Base-by-base conservation (phyloP, 2,888 invertebrate species). In the Coelopa pilipes region DNA sequence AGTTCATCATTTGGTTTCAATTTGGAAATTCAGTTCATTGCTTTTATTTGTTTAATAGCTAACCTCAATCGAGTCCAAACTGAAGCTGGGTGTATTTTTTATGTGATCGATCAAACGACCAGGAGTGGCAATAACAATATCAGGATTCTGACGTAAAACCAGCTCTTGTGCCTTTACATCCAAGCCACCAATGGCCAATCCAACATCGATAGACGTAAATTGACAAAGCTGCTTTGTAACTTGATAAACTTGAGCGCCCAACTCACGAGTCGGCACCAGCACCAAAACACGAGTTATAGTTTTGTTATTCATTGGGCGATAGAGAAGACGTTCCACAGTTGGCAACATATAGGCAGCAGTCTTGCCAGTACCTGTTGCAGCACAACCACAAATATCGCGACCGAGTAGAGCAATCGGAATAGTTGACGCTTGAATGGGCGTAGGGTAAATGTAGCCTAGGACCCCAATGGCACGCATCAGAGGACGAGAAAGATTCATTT, bases 271-370 rank as follows among this genome's bases (percentile, higher is more conserved):
- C 0, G 99, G 99, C 45, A 99, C 97, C 21, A 99, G 88, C 7
- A 99, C 95, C 10, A 99, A 88, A 0, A 99, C 99, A 78, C 96
- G 88, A 0, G 95, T 95, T 2, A 91, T 91, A 60, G 91, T 91
- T 83, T 89, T 90, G 81, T 87, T 92, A 47, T 92, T 91, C 50
- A 91, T 89, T 0, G 97, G 94, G 79, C 95, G 92, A 87, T 95
- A 98, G 13, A 99, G 87, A 76, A 99, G 90, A 77, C 99, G 90
- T 88, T 99, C 99, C 70, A 99, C 85, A 1, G 98, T 97, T 0
- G 99, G 99, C 80, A 99, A 88, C 96, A 99, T 98, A 87, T 98
- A 99, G 0, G 99, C 99, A 0, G 97, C 98, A 0, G 99, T 99
- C 90, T 99, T 99, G 71, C 99, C 98, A 10, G 96, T 94, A 70